These are phyloP conservation scores for Flabesymbios commensalis DNA, from an alignment of 2,888 invertebrate species.

Conservation along the genomic window DNA sequence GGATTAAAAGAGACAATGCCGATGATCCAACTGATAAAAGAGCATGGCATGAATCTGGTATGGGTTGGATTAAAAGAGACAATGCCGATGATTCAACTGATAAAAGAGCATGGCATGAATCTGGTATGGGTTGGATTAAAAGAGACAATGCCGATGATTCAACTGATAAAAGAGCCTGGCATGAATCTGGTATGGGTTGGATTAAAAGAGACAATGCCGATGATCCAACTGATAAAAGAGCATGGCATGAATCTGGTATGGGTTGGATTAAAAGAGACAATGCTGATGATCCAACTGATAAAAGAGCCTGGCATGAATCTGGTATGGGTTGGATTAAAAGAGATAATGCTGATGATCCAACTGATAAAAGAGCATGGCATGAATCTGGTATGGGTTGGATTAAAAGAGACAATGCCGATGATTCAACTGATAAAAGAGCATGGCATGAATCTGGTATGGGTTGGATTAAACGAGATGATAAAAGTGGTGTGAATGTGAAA, in stretches of 20 bases:
- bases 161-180: too few species aligned
- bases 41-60: too few species aligned
- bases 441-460: constrained; percentile 30
- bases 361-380: constrained; percentile 14
- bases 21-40: too few species aligned
- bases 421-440: constrained; percentile 16
- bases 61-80: too few species aligned
- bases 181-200: too few species aligned
- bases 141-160: too few species aligned
- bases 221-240: too few species aligned
- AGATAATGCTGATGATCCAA: neutral
- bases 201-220: too few species aligned
- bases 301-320: constrained; percentile 19
- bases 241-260: constrained; percentile 30
- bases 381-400: constrained; percentile 31
- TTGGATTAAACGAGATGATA: constrained; percentile 24
- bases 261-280: constrained; percentile 25
- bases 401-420: constrained; percentile 17
- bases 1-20: too few species aligned
- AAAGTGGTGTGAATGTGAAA: constrained; percentile 2
- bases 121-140: too few species aligned
- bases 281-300: constrained; percentile 14
- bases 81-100: too few species aligned
- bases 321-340: constrained; percentile 23
- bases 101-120: too few species aligned